A percentile compares a stretch with the other conserved stretches of the same genome.
Evolutionary conservation across 1,140 invertebrate genomes (phyloP).

Genomic region (Lucilia sericata): DNA sequence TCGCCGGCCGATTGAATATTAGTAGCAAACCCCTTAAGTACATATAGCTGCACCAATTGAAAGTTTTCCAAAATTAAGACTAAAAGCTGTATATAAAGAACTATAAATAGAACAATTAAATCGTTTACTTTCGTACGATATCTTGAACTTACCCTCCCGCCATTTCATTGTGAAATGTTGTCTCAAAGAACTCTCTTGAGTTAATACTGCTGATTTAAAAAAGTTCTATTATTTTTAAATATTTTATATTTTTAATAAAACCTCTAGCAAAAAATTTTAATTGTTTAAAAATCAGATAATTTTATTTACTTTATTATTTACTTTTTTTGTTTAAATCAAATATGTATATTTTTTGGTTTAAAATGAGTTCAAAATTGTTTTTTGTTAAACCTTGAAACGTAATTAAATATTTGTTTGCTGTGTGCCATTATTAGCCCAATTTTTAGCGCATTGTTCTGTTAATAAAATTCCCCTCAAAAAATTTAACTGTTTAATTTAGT

Average conservation of each 20-base stretch:
- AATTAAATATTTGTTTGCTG: too few species aligned
- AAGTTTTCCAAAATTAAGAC: not conserved
- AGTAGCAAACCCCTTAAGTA: not conserved
- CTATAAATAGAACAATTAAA: not conserved
- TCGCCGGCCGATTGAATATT: not conserved
- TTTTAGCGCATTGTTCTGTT: too few species aligned
- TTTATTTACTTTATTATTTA: not conserved
- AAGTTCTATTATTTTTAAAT: not conserved
- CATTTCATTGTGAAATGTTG: not conserved
- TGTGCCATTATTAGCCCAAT: too few species aligned
- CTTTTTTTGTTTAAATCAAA: not conserved
- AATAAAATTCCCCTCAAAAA: too few species aligned
- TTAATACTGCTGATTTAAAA: not conserved
- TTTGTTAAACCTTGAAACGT: too few species aligned
- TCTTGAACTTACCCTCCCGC: not conserved
- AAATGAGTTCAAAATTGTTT: too few species aligned
- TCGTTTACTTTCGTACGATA: too few species aligned
- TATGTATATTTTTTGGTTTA: too few species aligned
- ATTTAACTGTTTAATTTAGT: too few species aligned
- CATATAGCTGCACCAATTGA: not conserved
- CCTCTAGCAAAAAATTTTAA: not conserved
- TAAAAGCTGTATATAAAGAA: not conserved
- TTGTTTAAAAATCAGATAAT: not conserved
- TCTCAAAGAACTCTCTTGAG: not conserved
- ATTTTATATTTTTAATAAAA: not conserved